Evolutionary conservation across 1,140 invertebrate genomes (phyloP), one percentile per base, ranked within the genome.

Genomic region (Anagrus nilaparvatae): DNA sequence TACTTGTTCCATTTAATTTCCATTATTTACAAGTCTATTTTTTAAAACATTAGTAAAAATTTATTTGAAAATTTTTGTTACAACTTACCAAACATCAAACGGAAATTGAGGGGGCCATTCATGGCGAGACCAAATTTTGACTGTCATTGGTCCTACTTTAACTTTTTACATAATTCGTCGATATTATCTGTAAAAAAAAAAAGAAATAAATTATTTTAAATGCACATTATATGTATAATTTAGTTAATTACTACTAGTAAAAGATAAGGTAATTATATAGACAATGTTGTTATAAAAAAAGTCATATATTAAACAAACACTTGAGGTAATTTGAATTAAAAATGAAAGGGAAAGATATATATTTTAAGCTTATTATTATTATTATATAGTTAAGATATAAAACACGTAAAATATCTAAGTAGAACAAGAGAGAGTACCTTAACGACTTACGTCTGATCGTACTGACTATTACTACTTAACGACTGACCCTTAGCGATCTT

Each of bases 51-150:
- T n/a, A n/a, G n/a, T n/a, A n/a, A n/a, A n/a, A n/a, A n/a, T n/a
- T n/a, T n/a, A n/a, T n/a, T n/a, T n/a, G n/a, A n/a, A n/a, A n/a
- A n/a, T n/a, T n/a, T n/a, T n/a, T n/a, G n/a, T n/a, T n/a, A n/a
- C n/a, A n/a, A 62, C 61, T 64, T 39, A 64, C 61, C 61, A 57
- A 46, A 61, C 58, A 64, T 63, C 52, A 53, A 64, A 56, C 37
- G 57, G 55, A 51, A 57, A 60, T 50, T 59, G 54, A 49, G 58
- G 51, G 50, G 57, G 57, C 61, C 60, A 63, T 54, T 60, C 55
- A 51, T 51, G 58, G 59, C 55, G 59, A 58, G 58, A 57, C 60
- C 59, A 58, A 40, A 52, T 54, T 53, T 64, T 58, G 48, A 49
- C 53, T 53, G 55, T 52, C 60, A 64, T 62, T 49, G 55, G 56